A percentile compares a stretch with the other conserved stretches of the same genome.
These are phyloP conservation scores for Haplochromis burtoni DNA, from an alignment of 2,113 vertebrate genomes.

Conservation along the genomic window DNA sequence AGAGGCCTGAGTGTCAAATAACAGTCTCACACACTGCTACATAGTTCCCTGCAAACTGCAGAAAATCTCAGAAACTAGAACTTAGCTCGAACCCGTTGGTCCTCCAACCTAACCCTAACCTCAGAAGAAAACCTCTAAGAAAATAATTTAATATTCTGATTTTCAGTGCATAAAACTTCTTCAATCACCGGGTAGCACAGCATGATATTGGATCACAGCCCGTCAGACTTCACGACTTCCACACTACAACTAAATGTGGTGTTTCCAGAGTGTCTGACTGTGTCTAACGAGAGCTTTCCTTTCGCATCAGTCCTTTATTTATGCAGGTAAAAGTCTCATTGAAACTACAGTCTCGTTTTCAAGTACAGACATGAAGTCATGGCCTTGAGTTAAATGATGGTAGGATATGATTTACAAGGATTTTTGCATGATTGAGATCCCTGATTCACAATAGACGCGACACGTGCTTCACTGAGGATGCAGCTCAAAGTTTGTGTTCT, in stretches of 20 bases:
- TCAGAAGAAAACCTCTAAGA: not conserved
- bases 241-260: not conserved
- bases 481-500: not conserved
- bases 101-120: not conserved
- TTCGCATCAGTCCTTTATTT: not conserved
- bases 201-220: not conserved
- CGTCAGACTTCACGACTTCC: not conserved
- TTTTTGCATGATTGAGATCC: not conserved
- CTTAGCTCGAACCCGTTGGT: not conserved
- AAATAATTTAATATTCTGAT: not conserved
- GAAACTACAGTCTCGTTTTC: not conserved
- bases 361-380: fast-evolving
- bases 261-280: not conserved
- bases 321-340: not conserved
- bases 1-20: not conserved
- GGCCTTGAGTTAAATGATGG: not conserved
- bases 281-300: not conserved
- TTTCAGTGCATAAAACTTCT: not conserved
- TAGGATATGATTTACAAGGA: not conserved
- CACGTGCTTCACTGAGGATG: fast-evolving
- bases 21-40: not conserved
- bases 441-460: not conserved
- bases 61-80: not conserved
- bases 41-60: not conserved
- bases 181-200: not conserved